A percentile compares a stretch with the other conserved stretches of the same genome.
These are phyloP conservation scores for Agrochola circellaris DNA, from an alignment of 2,888 invertebrate genomes.

Conservation along the genomic window DNA sequence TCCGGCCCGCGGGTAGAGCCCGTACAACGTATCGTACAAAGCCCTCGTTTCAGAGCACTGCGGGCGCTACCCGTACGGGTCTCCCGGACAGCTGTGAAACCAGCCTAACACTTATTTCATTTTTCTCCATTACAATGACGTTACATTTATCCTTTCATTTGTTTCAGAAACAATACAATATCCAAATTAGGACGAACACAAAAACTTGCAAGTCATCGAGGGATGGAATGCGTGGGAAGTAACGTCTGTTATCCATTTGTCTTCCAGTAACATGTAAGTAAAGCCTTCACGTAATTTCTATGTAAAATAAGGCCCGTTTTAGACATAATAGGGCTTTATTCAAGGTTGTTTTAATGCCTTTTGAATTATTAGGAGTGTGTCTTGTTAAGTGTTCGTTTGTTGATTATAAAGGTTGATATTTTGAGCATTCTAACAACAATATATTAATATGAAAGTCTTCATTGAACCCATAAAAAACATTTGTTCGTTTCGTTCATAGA, in stretches of 20 bases:
- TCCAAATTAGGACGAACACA: conserved; percentile 7
- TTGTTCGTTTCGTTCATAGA: too few species aligned
- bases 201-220: conserved; percentile 39
- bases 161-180: conserved; percentile 9
- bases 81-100: too few species aligned
- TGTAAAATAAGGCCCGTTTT: conserved; percentile 27
- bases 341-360: conserved; percentile 29
- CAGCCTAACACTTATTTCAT: background rate
- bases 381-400: conserved; percentile 4
- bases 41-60: too few species aligned
- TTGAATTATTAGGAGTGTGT: conserved; percentile 24
- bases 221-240: conserved; percentile 8
- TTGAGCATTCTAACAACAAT: background rate
- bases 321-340: conserved; percentile 13
- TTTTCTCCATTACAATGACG: background rate
- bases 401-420: background rate
- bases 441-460: background rate
- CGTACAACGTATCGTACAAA: too few species aligned
- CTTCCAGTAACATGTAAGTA: conserved; percentile 2
- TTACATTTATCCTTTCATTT: conserved; percentile 4
- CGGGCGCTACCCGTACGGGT: too few species aligned
- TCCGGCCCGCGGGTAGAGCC: too few species aligned
- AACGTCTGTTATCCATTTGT: conserved; percentile 30
- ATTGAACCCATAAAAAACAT: too few species aligned
- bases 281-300: conserved; percentile 30